Base-by-base conservation (phyloP, 92 coral and sea anemone species). In the Virgularia gustaviana region DNA sequence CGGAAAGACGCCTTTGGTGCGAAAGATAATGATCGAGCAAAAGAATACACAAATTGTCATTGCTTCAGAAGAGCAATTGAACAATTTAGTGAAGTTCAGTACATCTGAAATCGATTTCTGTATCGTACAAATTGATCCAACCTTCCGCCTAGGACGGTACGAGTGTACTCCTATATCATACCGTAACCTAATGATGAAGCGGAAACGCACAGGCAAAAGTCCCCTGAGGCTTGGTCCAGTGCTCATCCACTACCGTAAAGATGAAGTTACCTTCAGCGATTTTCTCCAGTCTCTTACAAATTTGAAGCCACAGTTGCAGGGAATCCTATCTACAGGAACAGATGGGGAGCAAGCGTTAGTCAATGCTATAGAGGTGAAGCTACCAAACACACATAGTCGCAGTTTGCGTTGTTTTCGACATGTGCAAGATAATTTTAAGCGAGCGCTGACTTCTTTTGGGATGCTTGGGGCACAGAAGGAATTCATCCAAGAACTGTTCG, bases 91-190 rank as follows among this genome's bases (percentile, higher is more conserved):
- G 6, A 34, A 38, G 58, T 63, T 49, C 32, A 34, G 70, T 37
- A 64, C 81, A 16, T 63, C 80, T 4, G 85, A 75, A 56, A 33
- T 56, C 2, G 58, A 72, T 42, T 73, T 74, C 60, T 72, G 67
- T 19, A 45, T 44, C 12, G 80, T 65, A 16, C 85, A 81, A 57
- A 54, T 75, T 29, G 85, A 65, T 22, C 81, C 81, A 13, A 81
- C 77, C 12, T 81, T 74, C 63, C 28, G 59, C n/a, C 49, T 81
- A 8, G 85, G 85, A 2, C 76, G 68, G n/a, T 81, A 63, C 49
- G 81, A 80, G 39, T 80, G 85, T 29, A 80, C 76, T 2, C 81
- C 68, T 13, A 54, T 74, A 6, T 45, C 81, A 3, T 80, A 80
- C 49, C 19, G 81, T 18, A 81, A 65, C 56, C 68, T 74, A 4